phyloP scores from a whole-genome alignment of 1,140 invertebrate genomes.

The Megathymus violae region DNA sequence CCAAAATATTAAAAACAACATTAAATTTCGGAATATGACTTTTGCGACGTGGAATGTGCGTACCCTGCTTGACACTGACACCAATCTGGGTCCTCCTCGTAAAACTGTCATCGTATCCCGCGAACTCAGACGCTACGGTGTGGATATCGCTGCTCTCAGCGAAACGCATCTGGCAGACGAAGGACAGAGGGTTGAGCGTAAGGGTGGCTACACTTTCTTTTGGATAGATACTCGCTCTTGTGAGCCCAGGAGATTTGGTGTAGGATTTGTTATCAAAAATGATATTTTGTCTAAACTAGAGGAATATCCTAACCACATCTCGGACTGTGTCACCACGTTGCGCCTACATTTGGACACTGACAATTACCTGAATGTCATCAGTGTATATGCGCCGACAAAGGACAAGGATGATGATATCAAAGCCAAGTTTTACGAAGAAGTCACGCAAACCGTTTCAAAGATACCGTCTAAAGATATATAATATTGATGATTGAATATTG shows the following conservation, averaged over 20 bases:
- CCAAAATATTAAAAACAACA: no score
- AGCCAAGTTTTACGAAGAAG: conserved; percentile 39
- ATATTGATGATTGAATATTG: no score
- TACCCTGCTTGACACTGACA: conserved; percentile 38
- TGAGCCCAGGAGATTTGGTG: conserved; percentile 2
- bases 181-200: conserved; percentile 38
- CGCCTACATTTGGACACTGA: conserved; percentile 35
- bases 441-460: background rate
- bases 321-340: conserved; percentile 32
- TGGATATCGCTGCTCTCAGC: conserved; percentile 44
- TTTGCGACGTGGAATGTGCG: conserved; percentile 44
- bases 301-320: conserved; percentile 32
- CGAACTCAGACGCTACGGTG: conserved; percentile 40
- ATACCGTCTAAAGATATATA: no score
- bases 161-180: conserved; percentile 43
- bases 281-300: conserved; percentile 1
- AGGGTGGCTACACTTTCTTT: conserved; percentile 40
- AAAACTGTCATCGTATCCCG: conserved; percentile 44
- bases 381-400: conserved; percentile 42
- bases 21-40: conserved; percentile 13
- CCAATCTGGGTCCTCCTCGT: conserved; percentile 33
- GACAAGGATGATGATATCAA: conserved; percentile 36
- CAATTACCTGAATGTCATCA: conserved; percentile 43
- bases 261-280: background rate
- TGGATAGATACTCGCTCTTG: conserved; percentile 31